Evolutionary conservation across 2,113 vertebrate genomes (phyloP), one percentile per base, ranked within the genome.

Genomic region (Rhabdornis inornatus): DNA sequence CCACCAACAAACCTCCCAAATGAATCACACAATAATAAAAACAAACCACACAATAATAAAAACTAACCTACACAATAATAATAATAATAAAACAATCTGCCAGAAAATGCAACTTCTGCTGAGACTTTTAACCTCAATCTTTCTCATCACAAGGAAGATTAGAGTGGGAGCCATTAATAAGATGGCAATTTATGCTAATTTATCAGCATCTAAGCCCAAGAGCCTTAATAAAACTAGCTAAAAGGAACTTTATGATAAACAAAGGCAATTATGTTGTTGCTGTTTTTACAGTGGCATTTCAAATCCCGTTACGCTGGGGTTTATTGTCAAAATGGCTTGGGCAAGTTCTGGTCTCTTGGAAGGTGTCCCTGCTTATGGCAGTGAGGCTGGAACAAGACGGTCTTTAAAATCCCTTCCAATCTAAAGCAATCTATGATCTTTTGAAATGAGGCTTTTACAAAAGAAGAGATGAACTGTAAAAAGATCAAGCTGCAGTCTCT

Each of bases 171-270:
- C 49, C 71, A 89, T 93, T 96, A 96, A 94, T 90, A 94, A 92
- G 52, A 81, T 27, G 40, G 77, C 80, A 95, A 92, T 93, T 95
- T 94, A 89, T 60, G 79, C 59, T 95, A 92, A 94, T 90, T 94
- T 90, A 90, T 95, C 71, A 87, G 59, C 71, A 63, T 44, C 75
- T 83, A 92, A 95, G 33, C 64, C 64, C 86, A 83, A 64, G 53
- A 88, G 64, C 40, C 40, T 92, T 87, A 93, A 89, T 92, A 94
- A 92, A 88, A 64, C 39, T n/a, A 83, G 79, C 63, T 96, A 78
- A 94, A 94, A 86, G 44, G 60, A 86, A 86, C 85, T 90, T 78
- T 75, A 77, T 83, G 14, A 68, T 52, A 77, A 93, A 83, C 75
- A 90, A 93, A 92, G 60, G 71, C 47, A 90, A 92, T 94, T 86